Percentiles rank a stretch among this genome's conserved stretches.
Conservation (phyloP, 2,888 invertebrate species). For the Ganaspis brasiliensis region DNA sequence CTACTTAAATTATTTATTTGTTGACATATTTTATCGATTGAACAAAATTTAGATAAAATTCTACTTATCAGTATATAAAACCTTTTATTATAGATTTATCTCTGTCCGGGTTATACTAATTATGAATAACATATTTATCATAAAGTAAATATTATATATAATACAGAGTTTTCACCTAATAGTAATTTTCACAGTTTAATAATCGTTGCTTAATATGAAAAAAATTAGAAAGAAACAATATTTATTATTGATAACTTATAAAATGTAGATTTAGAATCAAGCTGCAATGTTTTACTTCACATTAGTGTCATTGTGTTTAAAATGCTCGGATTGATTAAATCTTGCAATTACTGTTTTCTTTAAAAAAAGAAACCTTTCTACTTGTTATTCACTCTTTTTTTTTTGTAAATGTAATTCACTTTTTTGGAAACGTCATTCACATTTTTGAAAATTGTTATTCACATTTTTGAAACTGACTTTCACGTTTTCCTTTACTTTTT, state of each 20-base stretch:
- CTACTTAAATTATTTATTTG: too few species aligned
- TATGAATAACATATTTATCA: background rate
- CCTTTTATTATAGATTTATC: too few species aligned
- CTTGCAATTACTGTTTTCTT: too few species aligned
- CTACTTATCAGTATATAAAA: too few species aligned
- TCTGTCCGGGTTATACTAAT: background rate
- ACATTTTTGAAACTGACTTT: too few species aligned
- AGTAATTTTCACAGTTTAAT: slow-evolving; percentile 20
- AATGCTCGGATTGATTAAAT: slow-evolving; percentile 7
- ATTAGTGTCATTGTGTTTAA: slow-evolving; percentile 4
- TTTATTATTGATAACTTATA: slow-evolving; percentile 9
- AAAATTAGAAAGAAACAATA: background rate
- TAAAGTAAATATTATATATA: background rate
- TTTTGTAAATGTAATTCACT: too few species aligned
- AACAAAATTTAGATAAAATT: too few species aligned
- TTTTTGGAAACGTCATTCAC: too few species aligned
- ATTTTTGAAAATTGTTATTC: too few species aligned
- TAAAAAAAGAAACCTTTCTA: too few species aligned
- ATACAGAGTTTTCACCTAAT: slow-evolving; percentile 12
- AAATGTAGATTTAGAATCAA: slow-evolving; percentile 11
- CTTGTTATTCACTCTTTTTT: too few species aligned
- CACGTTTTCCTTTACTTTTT: background rate
- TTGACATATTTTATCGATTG: too few species aligned
- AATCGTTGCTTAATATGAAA: slow-evolving; percentile 11
- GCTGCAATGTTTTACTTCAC: slow-evolving; percentile 9